Percentiles rank a stretch among this genome's conserved stretches.
Evolutionary conservation across 2,113 vertebrate species (phyloP).

Genomic region (Kryptolebias marmoratus): DNA sequence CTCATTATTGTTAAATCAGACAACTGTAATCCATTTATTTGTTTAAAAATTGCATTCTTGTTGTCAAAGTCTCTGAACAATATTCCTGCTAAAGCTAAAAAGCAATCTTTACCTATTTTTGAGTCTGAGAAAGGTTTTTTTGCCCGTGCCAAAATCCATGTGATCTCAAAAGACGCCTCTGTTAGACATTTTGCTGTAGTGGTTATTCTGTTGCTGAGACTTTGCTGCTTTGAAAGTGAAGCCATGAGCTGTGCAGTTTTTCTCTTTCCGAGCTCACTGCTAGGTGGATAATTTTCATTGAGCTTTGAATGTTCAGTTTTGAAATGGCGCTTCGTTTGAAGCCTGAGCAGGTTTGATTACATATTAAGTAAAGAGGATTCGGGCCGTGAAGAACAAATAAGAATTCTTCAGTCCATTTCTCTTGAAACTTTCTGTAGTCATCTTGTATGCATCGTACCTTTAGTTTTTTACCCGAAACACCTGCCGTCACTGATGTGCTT

Average conservation of each 20-base stretch:
- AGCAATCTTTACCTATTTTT: background rate
- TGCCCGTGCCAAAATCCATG: background rate
- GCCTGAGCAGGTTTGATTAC: background rate
- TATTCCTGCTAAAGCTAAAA: background rate
- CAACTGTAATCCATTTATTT: conserved; percentile 13
- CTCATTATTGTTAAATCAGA: conserved; percentile 4
- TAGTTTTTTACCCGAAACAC: too few species aligned
- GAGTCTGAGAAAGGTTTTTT: conserved; percentile 1
- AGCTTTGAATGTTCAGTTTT: background rate
- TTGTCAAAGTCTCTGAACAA: background rate
- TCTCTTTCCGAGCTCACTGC: background rate
- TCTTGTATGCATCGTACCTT: too few species aligned
- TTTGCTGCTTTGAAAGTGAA: too few species aligned
- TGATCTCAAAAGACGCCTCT: background rate
- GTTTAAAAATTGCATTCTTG: background rate
- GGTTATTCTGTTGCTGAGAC: background rate
- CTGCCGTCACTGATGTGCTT: too few species aligned
- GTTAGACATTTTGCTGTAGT: background rate
- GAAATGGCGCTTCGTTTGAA: too few species aligned
- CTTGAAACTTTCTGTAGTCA: too few species aligned
- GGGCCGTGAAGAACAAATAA: too few species aligned
- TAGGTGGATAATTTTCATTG: background rate
- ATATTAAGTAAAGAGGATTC: background rate
- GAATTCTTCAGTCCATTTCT: too few species aligned
- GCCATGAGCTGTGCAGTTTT: background rate